Base-by-base conservation (phyloP, 1,140 invertebrate genomes). In the Glomeris maerens region DNA sequence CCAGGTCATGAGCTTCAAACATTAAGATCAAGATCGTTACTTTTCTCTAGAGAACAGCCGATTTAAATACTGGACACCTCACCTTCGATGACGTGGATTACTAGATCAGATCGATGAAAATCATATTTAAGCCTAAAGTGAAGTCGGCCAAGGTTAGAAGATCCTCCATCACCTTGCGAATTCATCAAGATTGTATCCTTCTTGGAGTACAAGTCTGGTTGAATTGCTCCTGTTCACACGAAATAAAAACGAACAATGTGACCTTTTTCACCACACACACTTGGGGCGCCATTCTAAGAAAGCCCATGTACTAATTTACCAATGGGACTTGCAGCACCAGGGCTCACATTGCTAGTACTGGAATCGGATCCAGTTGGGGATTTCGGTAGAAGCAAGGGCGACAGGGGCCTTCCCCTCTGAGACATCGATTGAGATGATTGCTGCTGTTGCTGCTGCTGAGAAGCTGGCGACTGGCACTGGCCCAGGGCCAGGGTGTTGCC, bases 31-130 rank as follows among this genome's bases (percentile, higher is more conserved):
- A 39, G 3, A 48, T n/a, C n/a, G n/a, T n/a, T n/a, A n/a, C n/a
- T n/a, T n/a, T n/a, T n/a, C n/a, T n/a, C n/a, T n/a, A n/a, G n/a
- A n/a, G n/a, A n/a, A n/a, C n/a, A n/a, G n/a, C n/a, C n/a, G n/a
- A n/a, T n/a, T n/a, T n/a, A n/a, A n/a, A n/a, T n/a, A 36, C 25
- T 27, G 5, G 7, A 20, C 13, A 20, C 14, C 41, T 23, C 63
- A 85, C 83, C 83, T 80, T 86, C 83, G 67, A 91, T 89, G 36
- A 92, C 66, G 67, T 89, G 84, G 22, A 90, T 81, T 52, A 84
- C 78, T 39, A 92, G 70, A 66, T 92, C 87, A 21, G 84, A 89
- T 58, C 83, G 76, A 63, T 89, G 80, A 60, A 89, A 88, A 66
- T 92, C 86, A 59, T 90, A 92, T 57, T 83, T 86, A 3, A 91